A percentile compares a stretch with the other conserved stretches of the same genome.
Conservation (phyloP, 2,797 vertebrate species). For the Miichthys miiuy region DNA sequence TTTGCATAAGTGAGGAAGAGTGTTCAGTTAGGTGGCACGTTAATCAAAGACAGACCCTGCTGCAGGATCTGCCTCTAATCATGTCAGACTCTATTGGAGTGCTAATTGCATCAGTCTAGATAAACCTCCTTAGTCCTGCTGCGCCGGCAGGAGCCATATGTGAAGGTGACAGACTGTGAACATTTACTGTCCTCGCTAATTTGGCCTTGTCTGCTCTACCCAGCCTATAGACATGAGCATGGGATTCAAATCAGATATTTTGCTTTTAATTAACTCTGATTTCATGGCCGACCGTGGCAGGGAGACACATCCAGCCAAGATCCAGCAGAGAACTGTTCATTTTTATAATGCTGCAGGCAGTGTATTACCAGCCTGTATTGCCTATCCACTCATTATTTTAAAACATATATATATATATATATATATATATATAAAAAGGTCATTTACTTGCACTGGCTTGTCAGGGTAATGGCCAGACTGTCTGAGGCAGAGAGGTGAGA, state of each 20-base stretch:
- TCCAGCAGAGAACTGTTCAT: slow-evolving; percentile 12
- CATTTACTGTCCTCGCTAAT: slow-evolving; percentile 27
- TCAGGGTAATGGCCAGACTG: slow-evolving; percentile 2
- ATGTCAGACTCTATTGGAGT: slow-evolving; percentile 17
- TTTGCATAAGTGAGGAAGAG: slow-evolving; percentile 27
- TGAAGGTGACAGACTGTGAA: slow-evolving; percentile 38
- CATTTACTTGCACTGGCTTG: background rate
- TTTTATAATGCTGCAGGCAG: slow-evolving; percentile 34
- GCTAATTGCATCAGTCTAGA: slow-evolving; percentile 52
- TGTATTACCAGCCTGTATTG: background rate
- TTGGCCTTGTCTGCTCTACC: slow-evolving; percentile 16
- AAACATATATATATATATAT: slow-evolving; percentile 7
- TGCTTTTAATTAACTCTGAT: slow-evolving; percentile 31
- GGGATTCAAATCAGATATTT: slow-evolving; percentile 26
- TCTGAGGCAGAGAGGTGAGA: slow-evolving; percentile 4
- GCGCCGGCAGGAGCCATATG: slow-evolving; percentile 14
- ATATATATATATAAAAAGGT: no score
- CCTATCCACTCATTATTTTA: slow-evolving; percentile 9
- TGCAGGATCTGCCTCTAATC: slow-evolving; percentile 43
- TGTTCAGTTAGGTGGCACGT: slow-evolving; percentile 1
- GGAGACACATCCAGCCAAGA: slow-evolving; percentile 12
- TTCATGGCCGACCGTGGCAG: slow-evolving; percentile 14
- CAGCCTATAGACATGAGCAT: background rate
- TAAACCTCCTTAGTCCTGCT: slow-evolving; percentile 27
- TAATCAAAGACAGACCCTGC: slow-evolving; percentile 48